Evolutionary conservation across 1,140 invertebrate genomes (phyloP).

Genomic region (Drosophila baimaii): DNA sequence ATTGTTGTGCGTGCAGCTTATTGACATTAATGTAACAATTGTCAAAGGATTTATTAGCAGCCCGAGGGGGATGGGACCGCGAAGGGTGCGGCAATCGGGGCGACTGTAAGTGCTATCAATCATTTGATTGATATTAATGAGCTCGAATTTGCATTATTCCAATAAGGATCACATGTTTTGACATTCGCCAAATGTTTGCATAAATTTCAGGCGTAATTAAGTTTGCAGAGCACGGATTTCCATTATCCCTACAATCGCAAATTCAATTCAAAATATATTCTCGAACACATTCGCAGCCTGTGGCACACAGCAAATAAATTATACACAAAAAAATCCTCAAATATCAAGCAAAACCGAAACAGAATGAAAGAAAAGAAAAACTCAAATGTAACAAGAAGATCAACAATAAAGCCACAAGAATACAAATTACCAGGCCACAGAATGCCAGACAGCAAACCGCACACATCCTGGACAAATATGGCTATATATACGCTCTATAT

Average conservation of each 20-base stretch:
- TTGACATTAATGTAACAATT: slow-evolving; percentile 84
- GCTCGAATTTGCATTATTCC: slow-evolving; percentile 81
- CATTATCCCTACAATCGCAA: slow-evolving; percentile 41
- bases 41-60: slow-evolving; percentile 83
- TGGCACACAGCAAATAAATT: slow-evolving; percentile 48
- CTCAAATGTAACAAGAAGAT: slow-evolving; percentile 70
- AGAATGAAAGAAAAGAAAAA: slow-evolving; percentile 37
- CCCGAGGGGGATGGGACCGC: slow-evolving; percentile 20
- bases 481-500: slow-evolving; percentile 1
- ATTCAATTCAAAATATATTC: slow-evolving; percentile 13
- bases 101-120: slow-evolving; percentile 69
- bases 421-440: slow-evolving; percentile 75
- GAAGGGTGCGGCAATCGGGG: slow-evolving; percentile 19
- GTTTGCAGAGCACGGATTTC: slow-evolving; percentile 44
- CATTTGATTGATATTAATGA: slow-evolving; percentile 84
- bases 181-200: slow-evolving; percentile 67
- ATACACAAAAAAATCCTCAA: slow-evolving; percentile 34
- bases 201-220: slow-evolving; percentile 78
- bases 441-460: slow-evolving; percentile 47
- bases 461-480: slow-evolving; percentile 31
- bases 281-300: slow-evolving; percentile 11
- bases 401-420: slow-evolving; percentile 77
- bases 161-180: slow-evolving; percentile 52
- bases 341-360: slow-evolving; percentile 12
- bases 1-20: slow-evolving; percentile 70